Evolutionary conservation across 2,113 vertebrate species (phyloP), one percentile per base, ranked within the genome.

Genomic region (Lamprotornis superbus): DNA sequence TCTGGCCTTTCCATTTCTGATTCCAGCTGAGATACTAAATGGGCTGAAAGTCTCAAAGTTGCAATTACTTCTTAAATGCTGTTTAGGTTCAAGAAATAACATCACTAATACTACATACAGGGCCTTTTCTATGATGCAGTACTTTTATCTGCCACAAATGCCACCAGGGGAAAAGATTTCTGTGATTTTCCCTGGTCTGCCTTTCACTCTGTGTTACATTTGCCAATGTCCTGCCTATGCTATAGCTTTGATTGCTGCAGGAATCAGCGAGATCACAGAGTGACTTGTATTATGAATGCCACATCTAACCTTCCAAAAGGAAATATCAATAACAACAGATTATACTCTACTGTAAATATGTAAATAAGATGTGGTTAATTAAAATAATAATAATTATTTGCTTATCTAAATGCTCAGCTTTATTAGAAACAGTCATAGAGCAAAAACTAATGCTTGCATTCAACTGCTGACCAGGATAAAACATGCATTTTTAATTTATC

Each of bases 181-280:
- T 1, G 5, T 73, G 49, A 68, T 80, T 76, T 68, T 83, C 9
- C 31, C 10, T 42, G 33, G 14, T 67, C 31, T 76, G 3, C 49
- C 37, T 75, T 68, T 52, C 63, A 71, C 42, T 59, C 57, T 61
- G 0, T 16, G 8, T 64, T n/a, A 59, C 6, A 50, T 67, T 76
- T 83, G 39, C 39, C 53, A n/a, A 17, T 50, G 49, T 40, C 35
- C 25, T 89, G 57, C 24, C 37, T 64, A 19, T n/a, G 52, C 35
- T 49, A 35, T 5, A 61, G 11, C 28, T 76, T 91, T 71, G 39
- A 73, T 50, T 67, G 22, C 63, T 55, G 49, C 49, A 71, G 40
- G 33, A 15, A 75, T n/a, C 33, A 75, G 39, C 0, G 0, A 89
- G 28, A 53, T 33, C 27, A n/a, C 8, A 47, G 33, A 76, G 47